phyloP scores from a whole-genome alignment of 2,888 invertebrate genomes.

The Amphipyra berbera region DNA sequence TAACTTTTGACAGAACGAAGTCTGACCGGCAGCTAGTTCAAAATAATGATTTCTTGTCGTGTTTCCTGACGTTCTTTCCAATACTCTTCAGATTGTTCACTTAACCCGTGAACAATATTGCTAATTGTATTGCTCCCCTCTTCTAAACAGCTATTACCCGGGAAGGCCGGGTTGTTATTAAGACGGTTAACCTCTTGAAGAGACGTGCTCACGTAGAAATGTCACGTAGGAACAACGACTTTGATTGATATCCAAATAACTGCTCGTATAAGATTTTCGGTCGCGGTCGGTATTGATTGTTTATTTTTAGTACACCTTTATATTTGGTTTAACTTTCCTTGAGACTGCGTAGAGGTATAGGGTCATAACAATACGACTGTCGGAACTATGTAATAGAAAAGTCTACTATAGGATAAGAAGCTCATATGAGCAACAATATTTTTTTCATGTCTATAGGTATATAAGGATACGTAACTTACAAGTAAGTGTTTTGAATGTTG shows the following conservation, averaged over 20 bases:
- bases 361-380: not conserved
- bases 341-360: constrained; percentile 5
- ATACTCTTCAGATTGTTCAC: constrained; percentile 33
- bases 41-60: constrained; percentile 4
- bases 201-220: constrained; percentile 54
- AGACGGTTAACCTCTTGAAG: constrained; percentile 63
- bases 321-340: constrained; percentile 20
- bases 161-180: constrained; percentile 61
- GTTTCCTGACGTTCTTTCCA: constrained; percentile 12
- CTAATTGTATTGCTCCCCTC: constrained; percentile 65
- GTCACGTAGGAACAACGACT: constrained; percentile 43
- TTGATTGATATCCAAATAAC: constrained; percentile 47
- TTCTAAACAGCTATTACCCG: constrained; percentile 58
- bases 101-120: constrained; percentile 49
- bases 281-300: constrained; percentile 43
- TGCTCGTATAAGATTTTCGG: constrained; percentile 36
- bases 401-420: not conserved
- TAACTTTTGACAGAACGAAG: too few species aligned
- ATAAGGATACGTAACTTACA: too few species aligned
- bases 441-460: too few species aligned
- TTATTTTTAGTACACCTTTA: constrained; percentile 42
- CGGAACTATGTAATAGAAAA: not conserved
- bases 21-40: too few species aligned
- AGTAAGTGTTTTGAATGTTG: too few species aligned
- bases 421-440: too few species aligned